Evolutionary conservation across 2,888 invertebrate species (phyloP).

Genomic region (Tipula helvola): DNA sequence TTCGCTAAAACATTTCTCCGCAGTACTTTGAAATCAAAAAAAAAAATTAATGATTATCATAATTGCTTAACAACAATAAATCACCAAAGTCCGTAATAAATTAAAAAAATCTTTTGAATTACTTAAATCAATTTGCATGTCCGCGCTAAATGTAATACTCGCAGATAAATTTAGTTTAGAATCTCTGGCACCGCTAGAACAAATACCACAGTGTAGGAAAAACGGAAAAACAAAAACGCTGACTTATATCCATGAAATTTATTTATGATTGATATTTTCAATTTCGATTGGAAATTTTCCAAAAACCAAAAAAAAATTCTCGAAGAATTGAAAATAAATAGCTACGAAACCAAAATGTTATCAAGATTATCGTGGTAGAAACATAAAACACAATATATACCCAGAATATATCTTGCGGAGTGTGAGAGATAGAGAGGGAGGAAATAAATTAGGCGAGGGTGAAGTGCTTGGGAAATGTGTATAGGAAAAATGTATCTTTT

Average conservation of each 20-base stretch:
- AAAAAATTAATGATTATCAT: background rate
- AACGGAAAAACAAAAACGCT: background rate
- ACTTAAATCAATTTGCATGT: background rate
- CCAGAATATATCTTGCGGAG: background rate
- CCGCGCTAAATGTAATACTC: background rate
- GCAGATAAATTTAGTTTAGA: background rate
- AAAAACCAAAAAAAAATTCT: background rate
- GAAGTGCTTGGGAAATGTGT: background rate
- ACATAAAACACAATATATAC: background rate
- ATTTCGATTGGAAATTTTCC: background rate
- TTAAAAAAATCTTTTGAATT: background rate
- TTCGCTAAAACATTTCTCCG: too few species aligned
- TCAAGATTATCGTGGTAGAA: background rate
- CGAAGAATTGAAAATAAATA: background rate
- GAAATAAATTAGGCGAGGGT: background rate
- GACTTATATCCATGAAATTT: background rate
- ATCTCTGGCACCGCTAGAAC: background rate
- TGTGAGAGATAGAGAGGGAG: background rate
- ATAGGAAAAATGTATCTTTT: background rate
- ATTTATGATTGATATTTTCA: conserved; percentile 4
- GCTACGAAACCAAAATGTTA: background rate
- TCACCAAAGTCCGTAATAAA: background rate
- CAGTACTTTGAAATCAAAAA: too few species aligned
- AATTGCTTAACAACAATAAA: background rate
- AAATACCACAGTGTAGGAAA: background rate